phyloP scores from a whole-genome alignment of 2,797 vertebrate genomes.

The Ataeniobius toweri region DNA sequence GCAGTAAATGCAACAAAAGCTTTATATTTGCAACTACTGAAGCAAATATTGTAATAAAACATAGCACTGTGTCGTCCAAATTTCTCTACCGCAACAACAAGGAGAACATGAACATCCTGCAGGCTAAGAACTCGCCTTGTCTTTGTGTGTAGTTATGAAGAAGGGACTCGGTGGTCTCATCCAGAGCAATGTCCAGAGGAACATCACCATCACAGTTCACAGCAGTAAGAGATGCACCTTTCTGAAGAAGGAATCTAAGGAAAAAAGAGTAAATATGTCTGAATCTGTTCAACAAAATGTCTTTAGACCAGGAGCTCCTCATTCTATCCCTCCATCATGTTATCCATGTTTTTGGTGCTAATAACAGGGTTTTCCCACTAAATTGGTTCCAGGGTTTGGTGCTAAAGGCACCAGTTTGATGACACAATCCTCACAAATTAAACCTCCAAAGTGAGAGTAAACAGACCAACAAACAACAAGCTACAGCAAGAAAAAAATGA shows the following conservation, averaged over 20 bases:
- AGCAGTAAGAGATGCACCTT: constrained; percentile 83
- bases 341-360: not conserved
- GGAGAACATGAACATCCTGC: not conserved
- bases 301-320: not conserved
- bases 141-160: constrained; percentile 81
- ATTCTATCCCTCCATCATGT: not conserved
- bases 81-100: too few relatives aligned
- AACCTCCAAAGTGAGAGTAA: not conserved
- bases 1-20: not conserved
- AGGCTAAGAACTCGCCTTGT: constrained; percentile 75
- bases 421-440: not conserved
- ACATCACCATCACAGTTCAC: constrained; percentile 93
- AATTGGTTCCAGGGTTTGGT: too few relatives aligned
- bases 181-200: constrained; percentile 89
- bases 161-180: constrained; percentile 87
- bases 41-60: not conserved
- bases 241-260: constrained; percentile 85
- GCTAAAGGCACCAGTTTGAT: not conserved
- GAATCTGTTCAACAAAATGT: not conserved
- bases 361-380: not conserved
- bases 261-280: constrained; percentile 22
- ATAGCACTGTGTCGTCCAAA: not conserved
- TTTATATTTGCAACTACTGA: not conserved
- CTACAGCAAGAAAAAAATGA: not conserved
- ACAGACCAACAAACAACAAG: constrained; percentile 3